A percentile compares a stretch with the other conserved stretches of the same genome.
Evolutionary conservation across 2,113 vertebrate species (phyloP).

Genomic region (Phoxinus phoxinus): DNA sequence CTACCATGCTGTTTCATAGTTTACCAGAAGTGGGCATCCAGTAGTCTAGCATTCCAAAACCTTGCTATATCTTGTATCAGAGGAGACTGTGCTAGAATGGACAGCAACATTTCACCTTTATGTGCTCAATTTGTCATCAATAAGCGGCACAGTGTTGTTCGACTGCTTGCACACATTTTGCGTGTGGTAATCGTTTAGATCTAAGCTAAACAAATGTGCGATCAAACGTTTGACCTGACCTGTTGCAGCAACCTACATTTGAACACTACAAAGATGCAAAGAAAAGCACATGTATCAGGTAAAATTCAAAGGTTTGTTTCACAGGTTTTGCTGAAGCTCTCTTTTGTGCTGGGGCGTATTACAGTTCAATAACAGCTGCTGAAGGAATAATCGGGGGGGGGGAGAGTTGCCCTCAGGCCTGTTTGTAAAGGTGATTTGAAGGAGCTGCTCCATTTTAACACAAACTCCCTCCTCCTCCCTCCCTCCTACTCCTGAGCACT

Average conservation of each 20-base stretch:
- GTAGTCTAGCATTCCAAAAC: slow-evolving; percentile 43
- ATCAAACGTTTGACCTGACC: not conserved
- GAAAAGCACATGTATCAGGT: slow-evolving; percentile 7
- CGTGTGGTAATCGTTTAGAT: not conserved
- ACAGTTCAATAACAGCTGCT: slow-evolving; percentile 69
- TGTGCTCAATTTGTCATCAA: not conserved
- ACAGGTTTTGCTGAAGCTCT: not conserved
- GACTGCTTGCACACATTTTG: not conserved
- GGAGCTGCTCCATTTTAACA: slow-evolving; percentile 71
- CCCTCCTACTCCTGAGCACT: slow-evolving; percentile 41
- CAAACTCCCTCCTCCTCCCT: slow-evolving; percentile 58
- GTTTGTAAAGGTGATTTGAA: slow-evolving; percentile 73
- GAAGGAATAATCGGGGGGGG: slow-evolving; percentile 53
- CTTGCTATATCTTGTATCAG: slow-evolving; percentile 30
- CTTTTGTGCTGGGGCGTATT: slow-evolving; percentile 47
- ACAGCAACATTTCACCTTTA: slow-evolving; percentile 51
- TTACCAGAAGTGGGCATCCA: slow-evolving; percentile 59
- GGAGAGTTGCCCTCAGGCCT: slow-evolving; percentile 66
- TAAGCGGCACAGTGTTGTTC: not conserved
- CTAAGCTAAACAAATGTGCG: not conserved
- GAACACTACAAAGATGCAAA: not conserved
- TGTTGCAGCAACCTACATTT: not conserved
- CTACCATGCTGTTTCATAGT: slow-evolving; percentile 71
- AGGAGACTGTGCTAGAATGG: slow-evolving; percentile 52
- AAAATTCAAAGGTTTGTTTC: slow-evolving; percentile 15